Conservation (phyloP, 2,113 vertebrate species). For the Aptenodytes patagonicus region DNA sequence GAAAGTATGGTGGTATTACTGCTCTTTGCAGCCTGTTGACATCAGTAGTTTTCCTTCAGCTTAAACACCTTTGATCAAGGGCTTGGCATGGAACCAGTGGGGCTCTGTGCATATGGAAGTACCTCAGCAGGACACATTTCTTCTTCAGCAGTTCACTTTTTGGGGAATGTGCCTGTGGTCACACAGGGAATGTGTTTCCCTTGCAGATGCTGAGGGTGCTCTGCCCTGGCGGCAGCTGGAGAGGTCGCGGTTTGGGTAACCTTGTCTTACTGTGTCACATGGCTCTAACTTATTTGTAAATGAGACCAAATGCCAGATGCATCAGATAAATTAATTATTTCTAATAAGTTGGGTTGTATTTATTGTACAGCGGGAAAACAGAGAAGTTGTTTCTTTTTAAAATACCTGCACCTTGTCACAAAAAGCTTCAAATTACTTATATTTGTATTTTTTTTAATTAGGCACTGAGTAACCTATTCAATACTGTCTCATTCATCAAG, state of each 20-base stretch:
- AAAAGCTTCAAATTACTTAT: not conserved
- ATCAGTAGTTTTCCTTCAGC: not conserved
- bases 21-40: not conserved
- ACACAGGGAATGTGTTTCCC: not conserved
- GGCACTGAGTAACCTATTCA: not conserved
- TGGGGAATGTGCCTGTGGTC: not conserved
- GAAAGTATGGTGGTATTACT: too few relatives aligned
- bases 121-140: not conserved
- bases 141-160: not conserved
- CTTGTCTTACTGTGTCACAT: not conserved
- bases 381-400: not conserved
- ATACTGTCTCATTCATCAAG: not conserved
- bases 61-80: not conserved
- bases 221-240: accelerated
- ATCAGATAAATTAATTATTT: not conserved
- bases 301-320: not conserved
- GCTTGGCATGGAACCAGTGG: not conserved
- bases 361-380: not conserved
- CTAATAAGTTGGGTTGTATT: not conserved
- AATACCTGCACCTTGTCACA: not conserved
- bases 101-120: not conserved
- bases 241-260: not conserved
- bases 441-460: not conserved
- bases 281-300: not conserved
- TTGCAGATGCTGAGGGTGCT: not conserved